phyloP scores from a whole-genome alignment of 2,113 vertebrate genomes.

The Aix galericulata region DNA sequence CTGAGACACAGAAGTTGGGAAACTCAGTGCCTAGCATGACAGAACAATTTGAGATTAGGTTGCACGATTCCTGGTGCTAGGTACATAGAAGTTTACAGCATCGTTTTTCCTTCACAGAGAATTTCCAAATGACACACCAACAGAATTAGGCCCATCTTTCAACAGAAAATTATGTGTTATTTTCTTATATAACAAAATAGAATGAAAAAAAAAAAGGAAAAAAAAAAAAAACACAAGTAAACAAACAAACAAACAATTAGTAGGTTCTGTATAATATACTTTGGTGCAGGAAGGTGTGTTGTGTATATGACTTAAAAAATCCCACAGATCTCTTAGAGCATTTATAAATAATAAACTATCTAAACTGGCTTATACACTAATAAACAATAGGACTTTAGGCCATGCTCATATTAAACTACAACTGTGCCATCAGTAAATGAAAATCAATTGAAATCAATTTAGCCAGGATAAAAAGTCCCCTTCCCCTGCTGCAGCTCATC shows the following conservation, averaged over 20 bases:
- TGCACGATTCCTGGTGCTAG: not conserved
- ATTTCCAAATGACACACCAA: not conserved
- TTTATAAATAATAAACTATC: not conserved
- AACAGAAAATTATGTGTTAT: not conserved
- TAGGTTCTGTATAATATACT: not conserved
- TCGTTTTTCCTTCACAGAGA: not conserved
- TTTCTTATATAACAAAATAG: not conserved
- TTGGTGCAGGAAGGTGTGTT: not conserved
- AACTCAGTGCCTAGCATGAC: not conserved
- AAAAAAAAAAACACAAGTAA: not conserved
- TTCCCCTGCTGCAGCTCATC: slow-evolving; percentile 78
- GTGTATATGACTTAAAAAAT: not conserved
- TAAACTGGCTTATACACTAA: not conserved
- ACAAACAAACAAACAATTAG: not conserved
- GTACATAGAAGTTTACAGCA: not conserved
- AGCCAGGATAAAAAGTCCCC: slow-evolving; percentile 74
- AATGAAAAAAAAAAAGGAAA: not conserved
- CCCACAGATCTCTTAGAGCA: not conserved
- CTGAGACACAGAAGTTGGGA: not conserved
- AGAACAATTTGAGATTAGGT: not conserved
- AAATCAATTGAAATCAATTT: slow-evolving; percentile 85
- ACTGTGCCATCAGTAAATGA: slow-evolving; percentile 77
- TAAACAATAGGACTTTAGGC: slow-evolving; percentile 28
- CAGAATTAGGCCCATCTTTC: not conserved
- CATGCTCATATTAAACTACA: slow-evolving; percentile 64